These are phyloP conservation scores for Corynorhinus townsendii DNA, from an alignment of 2,113 vertebrate genomes.

Conservation along the genomic window DNA sequence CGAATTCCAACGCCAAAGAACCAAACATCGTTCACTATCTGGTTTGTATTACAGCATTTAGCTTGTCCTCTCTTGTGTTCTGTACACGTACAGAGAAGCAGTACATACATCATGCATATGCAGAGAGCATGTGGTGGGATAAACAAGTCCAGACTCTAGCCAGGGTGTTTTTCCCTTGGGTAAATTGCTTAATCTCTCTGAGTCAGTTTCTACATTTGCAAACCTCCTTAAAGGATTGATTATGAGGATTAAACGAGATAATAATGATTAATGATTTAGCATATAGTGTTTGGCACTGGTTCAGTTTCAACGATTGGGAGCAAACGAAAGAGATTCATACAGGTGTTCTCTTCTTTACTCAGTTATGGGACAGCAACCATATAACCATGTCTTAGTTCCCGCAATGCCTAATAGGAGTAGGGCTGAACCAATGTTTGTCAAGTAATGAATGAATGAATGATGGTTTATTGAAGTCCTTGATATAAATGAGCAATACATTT, in stretches of 20 bases:
- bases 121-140: background rate
- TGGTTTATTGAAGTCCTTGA: background rate
- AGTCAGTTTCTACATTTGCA: background rate
- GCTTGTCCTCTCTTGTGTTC: background rate
- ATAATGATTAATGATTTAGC: conserved; percentile 1
- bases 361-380: background rate
- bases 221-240: background rate
- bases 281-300: background rate
- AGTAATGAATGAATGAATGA: background rate
- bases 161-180: background rate
- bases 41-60: background rate
- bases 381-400: background rate
- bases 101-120: background rate
- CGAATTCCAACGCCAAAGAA: background rate
- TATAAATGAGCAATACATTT: background rate
- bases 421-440: background rate
- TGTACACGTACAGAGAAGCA: background rate
- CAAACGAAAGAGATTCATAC: background rate
- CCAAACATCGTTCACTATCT: background rate
- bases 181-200: conserved; percentile 18
- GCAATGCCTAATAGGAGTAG: background rate
- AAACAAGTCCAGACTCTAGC: background rate
- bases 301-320: background rate
- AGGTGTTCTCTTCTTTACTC: background rate
- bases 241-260: background rate